phyloP scores from a whole-genome alignment of 2,797 vertebrate genomes.

The Myotis vivesi region DNA sequence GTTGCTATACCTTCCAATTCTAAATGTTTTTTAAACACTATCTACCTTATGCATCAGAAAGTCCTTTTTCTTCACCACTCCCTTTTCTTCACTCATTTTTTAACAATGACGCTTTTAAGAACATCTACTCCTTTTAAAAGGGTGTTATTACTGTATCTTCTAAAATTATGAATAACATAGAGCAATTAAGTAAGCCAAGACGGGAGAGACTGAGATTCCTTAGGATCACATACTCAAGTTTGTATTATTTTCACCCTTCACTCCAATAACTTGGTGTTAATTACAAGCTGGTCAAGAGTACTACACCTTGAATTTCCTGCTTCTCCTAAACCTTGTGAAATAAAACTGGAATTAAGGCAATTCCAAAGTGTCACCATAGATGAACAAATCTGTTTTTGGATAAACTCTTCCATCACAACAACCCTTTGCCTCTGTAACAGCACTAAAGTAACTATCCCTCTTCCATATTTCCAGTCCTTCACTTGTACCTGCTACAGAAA shows the following conservation, averaged over 20 bases:
- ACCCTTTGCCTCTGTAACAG: background rate
- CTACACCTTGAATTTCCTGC: background rate
- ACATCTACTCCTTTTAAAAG: background rate
- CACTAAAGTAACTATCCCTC: background rate
- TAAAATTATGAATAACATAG: background rate
- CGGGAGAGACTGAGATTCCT: background rate
- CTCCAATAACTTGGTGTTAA: background rate
- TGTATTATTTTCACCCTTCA: background rate
- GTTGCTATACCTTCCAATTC: background rate
- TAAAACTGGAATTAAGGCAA: background rate
- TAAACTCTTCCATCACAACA: background rate
- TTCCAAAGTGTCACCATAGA: background rate
- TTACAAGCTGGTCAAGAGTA: background rate
- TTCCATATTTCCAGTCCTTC: background rate
- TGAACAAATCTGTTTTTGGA: background rate
- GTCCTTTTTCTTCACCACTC: background rate
- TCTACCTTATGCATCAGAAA: background rate
- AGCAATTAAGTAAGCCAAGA: background rate
- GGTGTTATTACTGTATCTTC: background rate
- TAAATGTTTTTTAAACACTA: background rate
- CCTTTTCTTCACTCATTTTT: constrained; percentile 9
- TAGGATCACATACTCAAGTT: background rate
- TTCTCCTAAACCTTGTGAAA: background rate
- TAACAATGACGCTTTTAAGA: constrained; percentile 21
- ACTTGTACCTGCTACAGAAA: background rate